Conservation (phyloP, 2,113 vertebrate genomes). For the Lethenteron camtschaticum region DNA sequence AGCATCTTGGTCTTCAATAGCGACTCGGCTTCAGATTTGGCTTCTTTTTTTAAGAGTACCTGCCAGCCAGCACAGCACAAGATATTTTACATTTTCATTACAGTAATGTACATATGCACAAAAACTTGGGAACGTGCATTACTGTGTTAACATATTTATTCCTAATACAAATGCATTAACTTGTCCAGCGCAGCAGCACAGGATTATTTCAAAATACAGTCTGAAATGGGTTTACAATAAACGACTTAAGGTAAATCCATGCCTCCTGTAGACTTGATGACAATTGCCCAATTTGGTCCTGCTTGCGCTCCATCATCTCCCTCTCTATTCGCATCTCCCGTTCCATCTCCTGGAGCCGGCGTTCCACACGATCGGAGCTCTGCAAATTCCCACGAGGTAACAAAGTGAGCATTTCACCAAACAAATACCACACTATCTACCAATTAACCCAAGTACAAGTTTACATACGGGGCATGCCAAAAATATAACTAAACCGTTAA, state of each 20-base stretch:
- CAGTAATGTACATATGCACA: constrained; percentile 7
- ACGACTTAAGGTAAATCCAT: constrained; percentile 10
- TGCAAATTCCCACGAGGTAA: constrained; percentile 15
- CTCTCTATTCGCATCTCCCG: constrained; percentile 37
- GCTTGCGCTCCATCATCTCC: constrained; percentile 26
- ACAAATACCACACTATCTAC: constrained; percentile 7
- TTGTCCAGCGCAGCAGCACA: too few relatives aligned
- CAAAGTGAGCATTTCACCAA: constrained; percentile 7
- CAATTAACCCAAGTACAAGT: too few relatives aligned
- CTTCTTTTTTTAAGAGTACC: too few relatives aligned
- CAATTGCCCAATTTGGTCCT: constrained; percentile 29
- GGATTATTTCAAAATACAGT: too few relatives aligned
- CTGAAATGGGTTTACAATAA: too few relatives aligned
- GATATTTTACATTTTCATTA: constrained; percentile 10
- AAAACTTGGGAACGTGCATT: too few relatives aligned
- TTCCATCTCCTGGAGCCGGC: constrained; percentile 54
- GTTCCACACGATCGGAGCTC: constrained; percentile 52
- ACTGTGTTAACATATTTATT: too few relatives aligned
- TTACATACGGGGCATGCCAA: too few relatives aligned
- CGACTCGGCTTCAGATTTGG: constrained; percentile 22
- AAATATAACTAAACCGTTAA: too few relatives aligned
- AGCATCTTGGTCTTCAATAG: constrained; percentile 29
- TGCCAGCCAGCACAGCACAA: too few relatives aligned
- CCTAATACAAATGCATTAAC: too few relatives aligned
- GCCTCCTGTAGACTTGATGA: constrained; percentile 54